Evolutionary conservation across 2,797 vertebrate species (phyloP), one percentile per base, ranked within the genome.

Genomic region (Oryzias sinensis): DNA sequence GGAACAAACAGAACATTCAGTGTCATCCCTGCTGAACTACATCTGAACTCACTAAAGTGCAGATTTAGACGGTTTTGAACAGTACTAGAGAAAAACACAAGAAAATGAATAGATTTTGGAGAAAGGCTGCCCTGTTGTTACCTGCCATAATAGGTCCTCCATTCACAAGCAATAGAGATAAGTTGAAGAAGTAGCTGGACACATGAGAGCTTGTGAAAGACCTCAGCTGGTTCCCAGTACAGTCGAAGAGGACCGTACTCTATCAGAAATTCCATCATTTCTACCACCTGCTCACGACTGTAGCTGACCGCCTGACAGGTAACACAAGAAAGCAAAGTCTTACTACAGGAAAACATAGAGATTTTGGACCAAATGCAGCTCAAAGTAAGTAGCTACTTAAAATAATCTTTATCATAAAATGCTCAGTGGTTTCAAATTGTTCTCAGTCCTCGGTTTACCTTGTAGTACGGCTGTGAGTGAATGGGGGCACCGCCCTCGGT

Each of bases 261-360:
- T 17, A 98, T 98, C 49, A 99, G 90, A 81, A 98, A 99, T 80
- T 99, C 97, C 95, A 99, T 97, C 97, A 98, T 98, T 80, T 99
- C 97, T 67, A 99, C 95, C 79, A 99, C 97, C 87, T 99, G 97
- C 65, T 99, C 96, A 2, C 95, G 95, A 65, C 93, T 98, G 59
- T 98, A 99, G 0, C 96, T 96, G 76, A 96, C 96, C 0, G 97
- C 96, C 97, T 99, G 72, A 6, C n/a, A 14, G 51, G 49, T 1
- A 5, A 65, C 20, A 74, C 3, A 2, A 37, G 22, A 61, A 45
- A 45, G 6, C 4, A 56, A 47, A 44, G 13, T 18, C 55, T 67
- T 25, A 76, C 1, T 5, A 25, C 13, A 56, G 5, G 5, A 65
- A 48, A 8, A 33, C 9, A 18, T 43, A n/a, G 2, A 43, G 46